Percentiles rank a stretch among this genome's conserved stretches.
These are phyloP conservation scores for Arbacia lixula DNA, from an alignment of 53 echinoderm and acorn worm species.

Conservation along the genomic window DNA sequence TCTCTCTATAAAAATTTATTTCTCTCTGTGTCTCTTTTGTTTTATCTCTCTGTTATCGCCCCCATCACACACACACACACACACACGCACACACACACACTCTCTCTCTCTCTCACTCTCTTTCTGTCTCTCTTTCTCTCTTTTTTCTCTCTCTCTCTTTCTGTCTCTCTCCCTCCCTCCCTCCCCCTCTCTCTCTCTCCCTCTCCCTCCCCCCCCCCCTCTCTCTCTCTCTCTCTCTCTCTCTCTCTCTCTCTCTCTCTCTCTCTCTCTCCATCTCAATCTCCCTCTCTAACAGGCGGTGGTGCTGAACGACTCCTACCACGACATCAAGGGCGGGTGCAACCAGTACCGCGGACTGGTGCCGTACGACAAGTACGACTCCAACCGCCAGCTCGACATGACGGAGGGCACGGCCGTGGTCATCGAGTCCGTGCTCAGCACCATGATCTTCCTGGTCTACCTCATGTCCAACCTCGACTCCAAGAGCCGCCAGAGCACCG, in stretches of 20 bases:
- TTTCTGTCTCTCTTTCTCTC: too few species aligned
- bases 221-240: slow-evolving; percentile 16
- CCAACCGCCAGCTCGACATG: slow-evolving; percentile 68
- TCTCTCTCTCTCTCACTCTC: too few species aligned
- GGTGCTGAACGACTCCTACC: slow-evolving; percentile 79
- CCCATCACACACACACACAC: too few species aligned
- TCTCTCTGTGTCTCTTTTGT: too few species aligned
- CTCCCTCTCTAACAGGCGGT: slow-evolving; percentile 68
- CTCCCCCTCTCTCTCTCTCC: neutral
- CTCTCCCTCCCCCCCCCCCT: too few species aligned
- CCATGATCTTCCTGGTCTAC: slow-evolving; percentile 89
- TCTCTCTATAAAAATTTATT: too few species aligned
- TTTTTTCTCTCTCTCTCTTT: neutral
- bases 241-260: neutral
- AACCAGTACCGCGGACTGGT: slow-evolving; percentile 89
- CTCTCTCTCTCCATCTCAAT: neutral
- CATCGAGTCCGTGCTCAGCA: slow-evolving; percentile 76
- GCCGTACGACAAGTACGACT: slow-evolving; percentile 70
- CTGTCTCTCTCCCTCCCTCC: neutral
- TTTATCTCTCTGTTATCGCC: too few species aligned
- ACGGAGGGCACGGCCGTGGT: slow-evolving; percentile 76
- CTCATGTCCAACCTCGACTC: slow-evolving; percentile 87
- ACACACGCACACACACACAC: too few species aligned
- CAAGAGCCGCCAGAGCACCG: slow-evolving; percentile 75
- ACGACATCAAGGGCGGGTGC: slow-evolving; percentile 87